Conservation (phyloP, 2,888 invertebrate species). For the Scelioninae gen. 1 region DNA sequence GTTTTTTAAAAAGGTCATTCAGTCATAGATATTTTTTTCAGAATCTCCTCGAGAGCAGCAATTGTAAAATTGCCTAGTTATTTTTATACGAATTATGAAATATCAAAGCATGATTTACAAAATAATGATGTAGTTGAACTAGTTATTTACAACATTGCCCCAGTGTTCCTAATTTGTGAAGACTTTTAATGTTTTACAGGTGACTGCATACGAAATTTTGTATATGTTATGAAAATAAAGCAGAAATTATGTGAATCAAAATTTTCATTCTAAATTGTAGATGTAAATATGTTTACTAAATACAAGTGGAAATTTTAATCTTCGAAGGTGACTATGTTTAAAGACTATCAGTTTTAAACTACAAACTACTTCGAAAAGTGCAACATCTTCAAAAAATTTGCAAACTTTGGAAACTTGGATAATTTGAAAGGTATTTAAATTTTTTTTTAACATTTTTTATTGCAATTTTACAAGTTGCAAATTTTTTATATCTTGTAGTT, state of each 20-base stretch:
- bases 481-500: too few relatives aligned
- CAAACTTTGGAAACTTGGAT: too few relatives aligned
- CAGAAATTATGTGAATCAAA: not conserved
- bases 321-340: too few relatives aligned
- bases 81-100: conserved; percentile 82
- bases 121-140: conserved; percentile 14
- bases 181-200: conserved; percentile 13
- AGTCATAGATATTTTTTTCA: not conserved
- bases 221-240: not conserved
- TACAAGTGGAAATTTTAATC: too few relatives aligned
- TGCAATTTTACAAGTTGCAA: too few relatives aligned
- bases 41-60: conserved; percentile 72
- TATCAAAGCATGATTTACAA: conserved; percentile 45
- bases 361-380: too few relatives aligned
- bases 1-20: not conserved
- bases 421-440: too few relatives aligned
- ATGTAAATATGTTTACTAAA: too few relatives aligned
- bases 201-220: conserved; percentile 20
- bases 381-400: too few relatives aligned
- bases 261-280: too few relatives aligned
- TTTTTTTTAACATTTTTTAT: too few relatives aligned
- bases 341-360: too few relatives aligned
- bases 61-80: conserved; percentile 80
- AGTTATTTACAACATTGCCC: conserved; percentile 32
- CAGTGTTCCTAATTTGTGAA: conserved; percentile 43